Evolutionary conservation across 2,797 vertebrate species (phyloP).

Genomic region (Melanogrammus aeglefinus): DNA sequence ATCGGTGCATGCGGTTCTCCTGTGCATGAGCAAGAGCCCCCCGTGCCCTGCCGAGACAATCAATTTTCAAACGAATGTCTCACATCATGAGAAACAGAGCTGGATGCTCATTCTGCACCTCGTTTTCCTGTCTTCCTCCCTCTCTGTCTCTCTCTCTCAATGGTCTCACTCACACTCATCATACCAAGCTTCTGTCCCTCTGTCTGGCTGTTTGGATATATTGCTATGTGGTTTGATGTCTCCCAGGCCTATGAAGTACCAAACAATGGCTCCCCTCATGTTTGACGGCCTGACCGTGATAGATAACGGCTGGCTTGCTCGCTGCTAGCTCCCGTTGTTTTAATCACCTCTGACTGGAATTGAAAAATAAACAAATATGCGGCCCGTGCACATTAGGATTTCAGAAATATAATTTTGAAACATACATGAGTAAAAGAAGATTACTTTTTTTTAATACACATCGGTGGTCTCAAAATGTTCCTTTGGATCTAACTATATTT

Average conservation of each 20-base stretch:
- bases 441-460: no score
- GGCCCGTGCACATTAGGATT: background rate
- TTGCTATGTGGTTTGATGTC: background rate
- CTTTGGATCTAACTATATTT: background rate
- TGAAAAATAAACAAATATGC: background rate
- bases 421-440: background rate
- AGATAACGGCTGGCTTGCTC: no score
- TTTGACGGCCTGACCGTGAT: background rate
- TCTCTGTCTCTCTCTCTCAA: slow-evolving; percentile 1
- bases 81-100: slow-evolving; percentile 47
- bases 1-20: slow-evolving; percentile 50
- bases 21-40: slow-evolving; percentile 60
- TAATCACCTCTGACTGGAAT: background rate
- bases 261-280: background rate
- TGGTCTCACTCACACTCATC: slow-evolving; percentile 12
- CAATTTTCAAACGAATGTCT: slow-evolving; percentile 56
- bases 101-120: slow-evolving; percentile 22
- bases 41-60: slow-evolving; percentile 56
- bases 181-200: background rate
- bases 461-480: background rate
- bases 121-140: background rate
- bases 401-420: background rate
- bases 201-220: background rate
- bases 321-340: background rate
- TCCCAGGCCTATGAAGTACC: background rate